Percentiles rank a stretch among this genome's conserved stretches.
These are phyloP conservation scores for chimpanzee (Pan troglodytes) DNA, from an alignment of 2,113 vertebrate genomes.

Conservation along the genomic window NHGRI_mPanTro3-v2.1_pri NC_072416.2:82980501-82981000, in stretches of 20 bases:
- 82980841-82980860: too few species aligned
- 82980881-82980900: too few species aligned
- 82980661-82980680: neutral
- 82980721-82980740: neutral
- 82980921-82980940: too few species aligned
- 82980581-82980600: neutral
- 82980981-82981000: too few species aligned
- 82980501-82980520: neutral
- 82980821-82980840: too few species aligned
- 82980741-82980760: neutral
- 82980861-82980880: too few species aligned
- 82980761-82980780: neutral
- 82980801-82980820: neutral
- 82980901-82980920: too few species aligned
- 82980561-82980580: neutral
- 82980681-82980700: neutral
- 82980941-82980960: too few species aligned
- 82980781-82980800: neutral
- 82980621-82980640: neutral
- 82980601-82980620: neutral
- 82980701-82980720: neutral
- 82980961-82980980: too few species aligned
- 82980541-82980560: neutral
- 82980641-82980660: neutral
- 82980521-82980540: neutral